These are phyloP conservation scores for Natrix natrix DNA, from an alignment of 2,797 vertebrate species.

Conservation along the genomic window DNA sequence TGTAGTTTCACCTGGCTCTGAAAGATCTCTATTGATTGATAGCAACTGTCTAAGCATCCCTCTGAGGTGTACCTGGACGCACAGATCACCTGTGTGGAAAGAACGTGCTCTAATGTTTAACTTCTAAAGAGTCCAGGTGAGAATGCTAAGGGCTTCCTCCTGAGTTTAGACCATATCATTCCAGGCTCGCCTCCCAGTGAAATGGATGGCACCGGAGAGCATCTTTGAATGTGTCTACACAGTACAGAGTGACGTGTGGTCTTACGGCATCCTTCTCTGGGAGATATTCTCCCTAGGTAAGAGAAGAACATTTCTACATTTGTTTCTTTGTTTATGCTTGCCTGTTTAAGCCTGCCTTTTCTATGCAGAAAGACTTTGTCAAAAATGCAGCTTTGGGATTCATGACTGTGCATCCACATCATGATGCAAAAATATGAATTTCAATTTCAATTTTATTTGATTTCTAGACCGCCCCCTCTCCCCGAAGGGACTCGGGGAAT, in stretches of 20 bases:
- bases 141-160: not conserved
- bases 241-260: constrained; percentile 97
- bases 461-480: no score
- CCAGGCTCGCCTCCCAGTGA: constrained; percentile 95
- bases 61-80: not conserved
- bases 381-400: not conserved
- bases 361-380: not conserved
- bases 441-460: no score
- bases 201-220: constrained; percentile 99
- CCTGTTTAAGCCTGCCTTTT: not conserved
- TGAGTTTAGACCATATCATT: constrained; percentile 36
- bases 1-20: not conserved
- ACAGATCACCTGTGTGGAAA: not conserved
- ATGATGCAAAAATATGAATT: not conserved
- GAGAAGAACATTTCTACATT: constrained; percentile 29
- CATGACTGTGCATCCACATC: not conserved
- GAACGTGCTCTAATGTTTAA: not conserved
- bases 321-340: not conserved
- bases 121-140: not conserved
- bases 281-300: constrained; percentile 98
- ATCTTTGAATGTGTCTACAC: constrained; percentile 98
- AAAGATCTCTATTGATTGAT: not conserved
- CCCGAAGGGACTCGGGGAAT: no score
- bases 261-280: constrained; percentile 97
- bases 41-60: not conserved